These are phyloP conservation scores for Parazoanthus darwini DNA, from an alignment of 92 coral and sea anemone species.

Conservation along the genomic window DNA sequence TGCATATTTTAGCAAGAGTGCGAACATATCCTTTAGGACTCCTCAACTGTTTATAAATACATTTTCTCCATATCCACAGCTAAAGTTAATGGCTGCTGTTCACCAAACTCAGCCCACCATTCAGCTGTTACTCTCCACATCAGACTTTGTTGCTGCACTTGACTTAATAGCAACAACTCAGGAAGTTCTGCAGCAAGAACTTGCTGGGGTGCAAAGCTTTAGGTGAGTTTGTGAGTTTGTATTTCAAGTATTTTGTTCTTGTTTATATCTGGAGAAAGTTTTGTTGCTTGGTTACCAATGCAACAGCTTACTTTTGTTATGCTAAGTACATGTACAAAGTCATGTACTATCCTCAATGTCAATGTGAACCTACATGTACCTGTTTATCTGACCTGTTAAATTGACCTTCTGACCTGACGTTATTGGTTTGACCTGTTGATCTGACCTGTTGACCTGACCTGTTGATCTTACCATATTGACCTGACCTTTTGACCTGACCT, in stretches of 20 bases:
- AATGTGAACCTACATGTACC: too few relatives aligned
- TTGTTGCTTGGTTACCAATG: background rate
- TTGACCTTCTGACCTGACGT: too few relatives aligned
- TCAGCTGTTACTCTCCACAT: slow-evolving; percentile 89
- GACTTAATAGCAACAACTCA: slow-evolving; percentile 94
- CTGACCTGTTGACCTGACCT: too few relatives aligned
- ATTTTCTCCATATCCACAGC: slow-evolving; percentile 40
- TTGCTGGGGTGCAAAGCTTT: slow-evolving; percentile 95
- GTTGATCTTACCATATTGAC: too few relatives aligned
- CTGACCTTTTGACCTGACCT: too few relatives aligned
- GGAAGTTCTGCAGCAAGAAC: slow-evolving; percentile 94
- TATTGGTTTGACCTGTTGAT: too few relatives aligned
- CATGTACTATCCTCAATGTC: background rate
- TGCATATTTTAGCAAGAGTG: too few relatives aligned
- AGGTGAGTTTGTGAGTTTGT: slow-evolving; percentile 54
- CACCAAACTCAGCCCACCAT: slow-evolving; percentile 99
- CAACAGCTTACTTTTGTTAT: too few relatives aligned
- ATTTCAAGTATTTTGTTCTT: background rate
- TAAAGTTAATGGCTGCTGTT: slow-evolving; percentile 95
- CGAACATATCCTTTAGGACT: background rate
- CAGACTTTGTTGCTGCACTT: slow-evolving; percentile 97
- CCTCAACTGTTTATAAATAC: background rate
- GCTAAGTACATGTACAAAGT: too few relatives aligned
- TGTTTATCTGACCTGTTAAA: too few relatives aligned
- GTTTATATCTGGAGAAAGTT: background rate